A percentile compares a stretch with the other conserved stretches of the same genome.
Conservation (phyloP, 2,888 invertebrate species). For the Lydus trimaculatus region DNA sequence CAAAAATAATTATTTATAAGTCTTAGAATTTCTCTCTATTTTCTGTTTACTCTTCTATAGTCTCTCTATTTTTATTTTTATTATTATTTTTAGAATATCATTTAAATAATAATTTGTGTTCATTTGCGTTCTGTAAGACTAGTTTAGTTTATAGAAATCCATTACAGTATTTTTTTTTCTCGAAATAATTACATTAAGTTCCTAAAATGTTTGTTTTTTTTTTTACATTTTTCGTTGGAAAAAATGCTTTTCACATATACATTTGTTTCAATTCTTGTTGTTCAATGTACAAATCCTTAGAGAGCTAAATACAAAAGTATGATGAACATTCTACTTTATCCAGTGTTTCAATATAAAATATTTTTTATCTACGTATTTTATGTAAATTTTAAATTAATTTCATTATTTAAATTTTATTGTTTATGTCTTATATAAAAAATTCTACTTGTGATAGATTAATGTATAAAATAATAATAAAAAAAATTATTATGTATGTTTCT, state of each 20-base stretch:
- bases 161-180: slow-evolving; percentile 43
- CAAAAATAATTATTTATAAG: slow-evolving; percentile 22
- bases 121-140: slow-evolving; percentile 15
- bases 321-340: slow-evolving; percentile 23
- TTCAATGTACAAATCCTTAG: slow-evolving; percentile 28
- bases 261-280: slow-evolving; percentile 17
- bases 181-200: slow-evolving; percentile 35
- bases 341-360: slow-evolving; percentile 19
- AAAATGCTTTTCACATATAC: slow-evolving; percentile 28
- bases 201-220: slow-evolving; percentile 15
- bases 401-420: slow-evolving; percentile 43
- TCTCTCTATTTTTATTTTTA: slow-evolving; percentile 21
- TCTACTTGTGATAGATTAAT: slow-evolving; percentile 56
- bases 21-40: slow-evolving; percentile 15
- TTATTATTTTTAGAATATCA: neutral
- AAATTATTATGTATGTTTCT: slow-evolving; percentile 50
- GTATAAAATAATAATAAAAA: slow-evolving; percentile 39
- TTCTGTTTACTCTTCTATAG: slow-evolving; percentile 8
- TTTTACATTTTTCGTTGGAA: neutral
- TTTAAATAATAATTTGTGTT: slow-evolving; percentile 19
- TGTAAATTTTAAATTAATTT: slow-evolving; percentile 37
- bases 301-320: slow-evolving; percentile 3
- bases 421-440: slow-evolving; percentile 44
- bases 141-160: slow-evolving; percentile 31
- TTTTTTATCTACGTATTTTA: slow-evolving; percentile 19